A percentile compares a stretch with the other conserved stretches of the same genome.
Evolutionary conservation across 2,113 vertebrate species (phyloP).

Genomic region (Hassar affinis): DNA sequence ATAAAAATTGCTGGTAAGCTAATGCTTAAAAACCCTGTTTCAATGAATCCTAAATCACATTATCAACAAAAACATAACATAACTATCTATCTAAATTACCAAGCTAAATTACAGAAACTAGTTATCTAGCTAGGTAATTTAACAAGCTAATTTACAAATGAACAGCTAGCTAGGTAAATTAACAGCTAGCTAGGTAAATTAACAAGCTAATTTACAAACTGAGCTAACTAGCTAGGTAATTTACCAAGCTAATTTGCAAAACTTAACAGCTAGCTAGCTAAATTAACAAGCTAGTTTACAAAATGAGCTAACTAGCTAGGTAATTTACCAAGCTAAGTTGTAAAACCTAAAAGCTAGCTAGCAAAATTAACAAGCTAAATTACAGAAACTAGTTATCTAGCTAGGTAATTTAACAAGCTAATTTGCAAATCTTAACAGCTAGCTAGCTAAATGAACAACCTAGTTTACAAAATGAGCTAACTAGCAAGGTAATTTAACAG

Average conservation of each 20-base stretch:
- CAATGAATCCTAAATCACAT: background rate
- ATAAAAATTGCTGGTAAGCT: background rate
- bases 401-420: too few relatives aligned
- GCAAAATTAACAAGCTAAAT: background rate
- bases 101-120: background rate
- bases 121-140: background rate
- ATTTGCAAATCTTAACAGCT: too few relatives aligned
- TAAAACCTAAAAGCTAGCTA: background rate
- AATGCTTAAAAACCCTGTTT: background rate
- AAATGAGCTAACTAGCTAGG: background rate
- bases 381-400: background rate
- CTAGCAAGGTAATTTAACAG: background rate
- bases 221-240: background rate
- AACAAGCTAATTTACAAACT: too few relatives aligned
- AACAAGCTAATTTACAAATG: background rate
- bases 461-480: too few relatives aligned
- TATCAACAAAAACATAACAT: background rate
- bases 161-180: background rate
- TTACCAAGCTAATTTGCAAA: background rate
- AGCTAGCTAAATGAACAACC: too few relatives aligned
- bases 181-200: background rate
- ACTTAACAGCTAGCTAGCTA: background rate
- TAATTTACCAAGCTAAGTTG: background rate
- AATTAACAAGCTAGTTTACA: too few relatives aligned
- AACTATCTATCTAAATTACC: background rate